These are phyloP conservation scores for Edolisoma coerulescens DNA, from an alignment of 2,113 vertebrate genomes.

Conservation along the genomic window DNA sequence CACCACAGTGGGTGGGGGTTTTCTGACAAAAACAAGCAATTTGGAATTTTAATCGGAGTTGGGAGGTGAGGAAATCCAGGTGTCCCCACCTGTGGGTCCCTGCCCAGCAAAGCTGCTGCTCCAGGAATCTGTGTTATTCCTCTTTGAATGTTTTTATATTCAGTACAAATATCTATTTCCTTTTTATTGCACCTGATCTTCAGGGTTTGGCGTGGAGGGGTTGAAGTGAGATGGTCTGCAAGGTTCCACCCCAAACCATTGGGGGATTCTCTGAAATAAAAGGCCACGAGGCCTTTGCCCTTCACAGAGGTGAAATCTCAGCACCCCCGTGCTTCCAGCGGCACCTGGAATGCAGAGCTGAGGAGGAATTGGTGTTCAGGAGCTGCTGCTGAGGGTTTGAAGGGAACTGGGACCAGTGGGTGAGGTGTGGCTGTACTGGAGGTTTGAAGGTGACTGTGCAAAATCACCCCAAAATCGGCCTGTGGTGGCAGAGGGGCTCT, in stretches of 20 bases:
- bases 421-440: neutral
- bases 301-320: neutral
- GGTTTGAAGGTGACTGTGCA: neutral
- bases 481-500: neutral
- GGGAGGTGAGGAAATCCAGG: neutral
- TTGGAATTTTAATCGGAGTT: neutral
- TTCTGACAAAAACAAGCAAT: neutral
- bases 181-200: neutral
- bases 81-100: neutral
- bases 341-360: neutral
- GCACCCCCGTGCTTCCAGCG: neutral
- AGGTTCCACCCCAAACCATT: neutral
- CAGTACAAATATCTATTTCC: neutral
- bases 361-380: neutral
- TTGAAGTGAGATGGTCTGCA: neutral
- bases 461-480: neutral
- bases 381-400: neutral
- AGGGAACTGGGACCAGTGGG: rapidly evolving
- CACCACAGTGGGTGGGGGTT: no score
- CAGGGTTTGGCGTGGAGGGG: neutral
- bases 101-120: neutral
- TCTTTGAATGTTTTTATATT: neutral
- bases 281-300: neutral
- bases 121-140: neutral
- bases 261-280: neutral